Evolutionary conservation across 2,888 invertebrate genomes (phyloP), one percentile per base, ranked within the genome.

Genomic region (Zaprionus bogoriensis): DNA sequence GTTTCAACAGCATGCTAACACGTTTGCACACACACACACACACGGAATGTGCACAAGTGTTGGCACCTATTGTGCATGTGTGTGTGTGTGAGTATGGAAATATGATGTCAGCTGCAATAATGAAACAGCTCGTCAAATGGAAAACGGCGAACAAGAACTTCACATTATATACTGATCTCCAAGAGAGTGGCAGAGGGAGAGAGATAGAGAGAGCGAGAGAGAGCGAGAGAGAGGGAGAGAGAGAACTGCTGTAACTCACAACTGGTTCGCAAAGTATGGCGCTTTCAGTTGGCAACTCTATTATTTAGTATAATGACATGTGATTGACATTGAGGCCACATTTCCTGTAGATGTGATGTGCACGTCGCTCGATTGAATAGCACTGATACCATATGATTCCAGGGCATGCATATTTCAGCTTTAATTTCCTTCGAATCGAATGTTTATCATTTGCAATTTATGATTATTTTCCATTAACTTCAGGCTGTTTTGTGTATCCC

Each of bases 271-370:
- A 54, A 65, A 44, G 27, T 42, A 50, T 67, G 48, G 44, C n/a
- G 71, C 48, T 55, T 50, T 62, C 48, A 46, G 54, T 52, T 39
- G 42, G 23, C 65, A 66, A 64, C 67, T 77, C 70, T 45, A 59
- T 57, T 65, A 63, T 67, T 55, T 60, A 46, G 55, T 46, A 45
- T 67, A 81, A 71, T 71, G 78, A 68, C 78, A 74, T 70, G 30
- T 84, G 81, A 79, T 74, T 84, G 84, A 77, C 75, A 77, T 77
- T 67, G 75, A 57, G 84, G 79, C 71, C 66, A 67, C 47, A 46
- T 63, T 77, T 84, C 81, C 79, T 74, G 58, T 47, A 23, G 30
- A 10, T 32, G 7, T 17, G 20, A 23, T 48, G 20, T 41, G 12
- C 39, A 27, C 12, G 20, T 41, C 30, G 17, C 17, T 17, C 17